phyloP scores from a whole-genome alignment of 2,113 vertebrate genomes.

The Bathybates hornii region DNA sequence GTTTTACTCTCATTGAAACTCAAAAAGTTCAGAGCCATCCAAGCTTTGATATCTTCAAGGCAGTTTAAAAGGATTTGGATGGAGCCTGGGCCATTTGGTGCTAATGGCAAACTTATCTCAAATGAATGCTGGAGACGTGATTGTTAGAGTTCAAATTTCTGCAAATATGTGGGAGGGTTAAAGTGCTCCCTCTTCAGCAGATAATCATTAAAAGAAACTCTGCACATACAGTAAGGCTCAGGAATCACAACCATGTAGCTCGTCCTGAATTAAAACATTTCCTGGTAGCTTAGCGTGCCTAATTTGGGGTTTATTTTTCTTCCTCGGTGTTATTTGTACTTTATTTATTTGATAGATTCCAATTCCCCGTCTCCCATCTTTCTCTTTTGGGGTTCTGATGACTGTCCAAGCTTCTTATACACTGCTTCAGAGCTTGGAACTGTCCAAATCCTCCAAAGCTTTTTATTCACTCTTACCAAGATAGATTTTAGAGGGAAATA shows the following conservation, averaged over 20 bases:
- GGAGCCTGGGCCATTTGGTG: too few relatives aligned
- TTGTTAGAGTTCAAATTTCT: not conserved
- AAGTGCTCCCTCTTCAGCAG: not conserved
- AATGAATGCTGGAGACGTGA: not conserved
- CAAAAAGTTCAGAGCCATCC: too few relatives aligned
- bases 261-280: not conserved
- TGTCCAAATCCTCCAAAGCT: not conserved
- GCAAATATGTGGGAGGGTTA: not conserved
- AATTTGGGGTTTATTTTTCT: not conserved
- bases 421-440: not conserved
- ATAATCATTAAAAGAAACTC: not conserved
- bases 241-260: not conserved
- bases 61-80: too few relatives aligned
- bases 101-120: not conserved
- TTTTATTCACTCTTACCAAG: not conserved
- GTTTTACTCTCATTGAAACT: too few relatives aligned
- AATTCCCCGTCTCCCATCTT: not conserved
- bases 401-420: not conserved
- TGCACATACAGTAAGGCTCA: not conserved
- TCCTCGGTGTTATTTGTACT: not conserved
- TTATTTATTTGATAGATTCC: not conserved
- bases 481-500: not conserved
- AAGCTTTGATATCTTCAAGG: too few relatives aligned
- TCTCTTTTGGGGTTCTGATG: not conserved
- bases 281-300: rapidly evolving